These are phyloP conservation scores for Cheilosia urbana DNA, from an alignment of 2,888 invertebrate species.

Conservation along the genomic window DNA sequence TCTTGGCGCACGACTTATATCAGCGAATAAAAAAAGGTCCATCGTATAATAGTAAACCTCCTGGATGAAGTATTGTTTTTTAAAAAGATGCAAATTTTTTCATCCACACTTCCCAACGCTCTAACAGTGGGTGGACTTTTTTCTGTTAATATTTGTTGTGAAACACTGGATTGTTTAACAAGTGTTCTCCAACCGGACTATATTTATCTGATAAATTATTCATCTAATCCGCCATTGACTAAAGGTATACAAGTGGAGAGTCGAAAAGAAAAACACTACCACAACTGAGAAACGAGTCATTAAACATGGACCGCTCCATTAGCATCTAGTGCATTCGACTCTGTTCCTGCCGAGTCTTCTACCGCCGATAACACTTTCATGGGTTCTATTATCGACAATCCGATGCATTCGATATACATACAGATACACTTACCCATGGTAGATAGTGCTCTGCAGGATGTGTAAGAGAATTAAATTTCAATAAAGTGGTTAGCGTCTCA, in stretches of 20 bases:
- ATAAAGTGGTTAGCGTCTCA: too few species aligned
- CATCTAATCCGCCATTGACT: constrained; percentile 27
- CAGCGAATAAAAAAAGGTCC: too few species aligned
- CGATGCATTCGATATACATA: not conserved
- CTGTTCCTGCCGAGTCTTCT: not conserved
- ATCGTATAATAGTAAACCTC: too few species aligned
- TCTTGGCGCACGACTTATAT: too few species aligned
- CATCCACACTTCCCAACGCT: too few species aligned
- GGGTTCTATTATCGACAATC: constrained; percentile 5
- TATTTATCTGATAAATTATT: constrained; percentile 37
- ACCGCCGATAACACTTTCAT: constrained; percentile 30
- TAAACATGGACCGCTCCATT: not conserved
- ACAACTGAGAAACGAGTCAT: too few species aligned
- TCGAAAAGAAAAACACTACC: not conserved
- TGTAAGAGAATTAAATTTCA: too few species aligned
- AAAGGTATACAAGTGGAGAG: not conserved
- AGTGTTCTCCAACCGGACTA: not conserved
- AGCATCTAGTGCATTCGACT: constrained; percentile 11
- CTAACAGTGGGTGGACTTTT: too few species aligned
- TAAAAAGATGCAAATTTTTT: too few species aligned
- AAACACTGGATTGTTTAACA: constrained; percentile 8
- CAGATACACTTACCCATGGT: not conserved
- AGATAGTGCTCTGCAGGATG: not conserved
- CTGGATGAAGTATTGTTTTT: too few species aligned
- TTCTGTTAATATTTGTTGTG: constrained; percentile 2